Conservation (phyloP, 2,113 vertebrate genomes). For the Pollimyrus isidori region DNA sequence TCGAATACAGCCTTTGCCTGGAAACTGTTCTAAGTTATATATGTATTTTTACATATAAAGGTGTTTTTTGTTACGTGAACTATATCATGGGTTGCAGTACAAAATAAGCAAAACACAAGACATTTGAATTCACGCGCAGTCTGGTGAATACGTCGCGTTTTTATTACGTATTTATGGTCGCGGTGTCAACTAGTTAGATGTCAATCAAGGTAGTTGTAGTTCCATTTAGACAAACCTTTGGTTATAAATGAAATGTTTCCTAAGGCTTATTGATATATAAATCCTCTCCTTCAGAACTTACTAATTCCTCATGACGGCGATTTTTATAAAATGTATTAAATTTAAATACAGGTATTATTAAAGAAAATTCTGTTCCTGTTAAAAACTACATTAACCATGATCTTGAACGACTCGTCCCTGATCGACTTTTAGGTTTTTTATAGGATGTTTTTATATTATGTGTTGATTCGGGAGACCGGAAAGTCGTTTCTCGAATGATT, state of each 20-base stretch:
- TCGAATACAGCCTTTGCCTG: background rate
- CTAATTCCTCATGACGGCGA: background rate
- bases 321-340: background rate
- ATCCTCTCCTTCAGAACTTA: background rate
- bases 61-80: background rate
- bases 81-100: background rate
- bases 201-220: conserved; percentile 5
- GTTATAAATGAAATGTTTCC: background rate
- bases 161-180: background rate
- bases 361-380: background rate
- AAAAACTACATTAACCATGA: conserved; percentile 1
- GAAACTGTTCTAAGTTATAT: background rate
- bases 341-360: background rate
- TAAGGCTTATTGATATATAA: too few relatives aligned
- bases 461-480: background rate
- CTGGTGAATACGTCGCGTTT: background rate
- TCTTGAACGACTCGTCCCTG: background rate
- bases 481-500: background rate
- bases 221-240: background rate
- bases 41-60: background rate
- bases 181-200: background rate
- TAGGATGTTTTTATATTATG: background rate
- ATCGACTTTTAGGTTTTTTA: background rate
- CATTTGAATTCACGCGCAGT: conserved; percentile 23
- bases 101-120: background rate